Conservation (phyloP, 1,140 invertebrate genomes). For the Drosophila bocqueti region DNA sequence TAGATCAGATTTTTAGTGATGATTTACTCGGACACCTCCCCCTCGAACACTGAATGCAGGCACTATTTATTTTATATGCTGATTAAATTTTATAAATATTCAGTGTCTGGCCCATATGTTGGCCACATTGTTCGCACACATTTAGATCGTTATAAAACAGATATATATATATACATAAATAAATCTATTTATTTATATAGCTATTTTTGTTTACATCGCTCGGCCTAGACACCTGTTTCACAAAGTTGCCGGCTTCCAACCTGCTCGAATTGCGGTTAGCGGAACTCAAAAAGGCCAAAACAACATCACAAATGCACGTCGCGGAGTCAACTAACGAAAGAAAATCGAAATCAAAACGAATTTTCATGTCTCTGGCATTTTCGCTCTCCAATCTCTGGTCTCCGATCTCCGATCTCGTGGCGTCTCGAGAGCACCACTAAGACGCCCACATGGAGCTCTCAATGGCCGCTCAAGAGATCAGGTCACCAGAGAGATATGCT, state of each 20-base stretch:
- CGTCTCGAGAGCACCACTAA: conserved; percentile 35
- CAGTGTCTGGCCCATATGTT: conserved; percentile 41
- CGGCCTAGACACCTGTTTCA: conserved; percentile 70
- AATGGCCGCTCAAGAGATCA: conserved; percentile 22
- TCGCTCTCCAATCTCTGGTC: conserved; percentile 5
- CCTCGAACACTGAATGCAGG: conserved; percentile 27
- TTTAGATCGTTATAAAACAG: conserved; percentile 17
- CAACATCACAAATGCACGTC: conserved; percentile 77
- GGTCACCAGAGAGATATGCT: conserved; percentile 29
- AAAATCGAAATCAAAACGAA: conserved; percentile 60
- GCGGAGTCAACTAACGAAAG: conserved; percentile 66
- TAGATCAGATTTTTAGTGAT: conserved; percentile 32
- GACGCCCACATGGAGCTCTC: conserved; percentile 32
- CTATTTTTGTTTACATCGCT: conserved; percentile 71
- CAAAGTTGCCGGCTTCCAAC: conserved; percentile 40
- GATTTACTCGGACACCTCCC: conserved; percentile 43
- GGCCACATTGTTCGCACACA: conserved; percentile 32
- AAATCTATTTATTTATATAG: conserved; percentile 34
- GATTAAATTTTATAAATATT: conserved; percentile 34
- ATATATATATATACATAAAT: conserved; percentile 18
- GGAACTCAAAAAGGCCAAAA: conserved; percentile 54
- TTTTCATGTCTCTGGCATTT: conserved; percentile 30
- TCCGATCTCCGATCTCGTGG: conserved; percentile 28
- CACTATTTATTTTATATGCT: conserved; percentile 53
- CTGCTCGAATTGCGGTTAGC: conserved; percentile 47